phyloP scores from a whole-genome alignment of 2,888 invertebrate genomes.

The Sinelater perroti region DNA sequence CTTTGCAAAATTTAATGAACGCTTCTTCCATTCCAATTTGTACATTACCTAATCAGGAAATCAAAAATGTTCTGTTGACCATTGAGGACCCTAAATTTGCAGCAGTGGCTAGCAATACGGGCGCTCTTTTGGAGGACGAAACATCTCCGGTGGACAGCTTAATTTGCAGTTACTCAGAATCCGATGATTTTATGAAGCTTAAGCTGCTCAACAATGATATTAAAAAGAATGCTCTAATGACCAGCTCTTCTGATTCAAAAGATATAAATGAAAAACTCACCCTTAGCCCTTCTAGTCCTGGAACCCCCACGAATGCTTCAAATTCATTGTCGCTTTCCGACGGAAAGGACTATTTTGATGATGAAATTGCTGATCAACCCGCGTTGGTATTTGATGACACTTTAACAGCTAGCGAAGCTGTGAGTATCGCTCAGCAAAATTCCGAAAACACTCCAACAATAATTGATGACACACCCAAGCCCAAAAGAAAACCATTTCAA shows the following conservation, averaged over 20 bases:
- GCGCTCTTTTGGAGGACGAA: constrained; percentile 80
- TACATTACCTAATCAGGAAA: constrained; percentile 43
- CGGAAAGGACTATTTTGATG: constrained; percentile 84
- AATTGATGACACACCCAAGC: constrained; percentile 56
- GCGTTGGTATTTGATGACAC: constrained; percentile 80
- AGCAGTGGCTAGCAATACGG: constrained; percentile 72
- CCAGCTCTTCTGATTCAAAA: constrained; percentile 63
- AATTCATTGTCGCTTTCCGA: constrained; percentile 84
- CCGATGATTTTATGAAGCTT: constrained; percentile 62
- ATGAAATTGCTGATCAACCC: constrained; percentile 92
- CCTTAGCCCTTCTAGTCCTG: constrained; percentile 69
- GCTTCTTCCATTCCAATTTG: constrained; percentile 42
- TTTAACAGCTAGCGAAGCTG: constrained; percentile 48
- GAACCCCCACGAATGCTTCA: constrained; percentile 80
- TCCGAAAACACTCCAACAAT: constrained; percentile 54
- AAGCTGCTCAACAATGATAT: constrained; percentile 60
- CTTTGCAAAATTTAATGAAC: constrained; percentile 49
- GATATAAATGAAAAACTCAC: constrained; percentile 59
- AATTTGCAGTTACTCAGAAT: constrained; percentile 73
- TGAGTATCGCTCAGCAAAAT: constrained; percentile 45
- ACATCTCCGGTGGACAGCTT: constrained; percentile 85
- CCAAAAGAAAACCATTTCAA: constrained; percentile 53
- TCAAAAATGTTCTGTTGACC: constrained; percentile 67
- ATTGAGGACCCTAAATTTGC: constrained; percentile 81
- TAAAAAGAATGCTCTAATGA: constrained; percentile 34